Evolutionary conservation across 2,797 vertebrate genomes (phyloP).

Genomic region (Pseudochromis fuscus): DNA sequence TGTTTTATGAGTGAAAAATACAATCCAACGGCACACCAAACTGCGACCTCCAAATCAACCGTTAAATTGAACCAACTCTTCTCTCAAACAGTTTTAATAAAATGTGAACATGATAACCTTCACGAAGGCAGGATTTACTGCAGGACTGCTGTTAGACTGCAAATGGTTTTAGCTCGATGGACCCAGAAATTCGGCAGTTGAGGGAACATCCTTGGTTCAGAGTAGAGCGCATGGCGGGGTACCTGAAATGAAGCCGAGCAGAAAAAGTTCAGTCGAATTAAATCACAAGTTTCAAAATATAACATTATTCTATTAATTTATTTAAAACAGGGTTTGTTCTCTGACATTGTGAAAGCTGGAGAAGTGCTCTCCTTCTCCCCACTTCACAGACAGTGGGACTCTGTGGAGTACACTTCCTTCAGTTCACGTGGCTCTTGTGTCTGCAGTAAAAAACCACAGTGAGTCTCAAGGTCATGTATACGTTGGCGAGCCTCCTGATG

Average conservation of each 20-base stretch:
- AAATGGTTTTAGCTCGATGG: not conserved
- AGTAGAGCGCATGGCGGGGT: not conserved
- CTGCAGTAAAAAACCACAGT: slow-evolving; percentile 13
- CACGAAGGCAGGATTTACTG: not conserved
- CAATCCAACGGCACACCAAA: no score
- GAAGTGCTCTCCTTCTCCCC: not conserved
- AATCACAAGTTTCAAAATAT: not conserved
- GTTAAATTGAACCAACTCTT: not conserved
- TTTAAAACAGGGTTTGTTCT: not conserved
- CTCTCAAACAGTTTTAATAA: no score
- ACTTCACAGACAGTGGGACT: not conserved
- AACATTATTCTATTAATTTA: not conserved
- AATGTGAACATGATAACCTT: not conserved
- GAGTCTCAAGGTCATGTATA: slow-evolving; percentile 1
- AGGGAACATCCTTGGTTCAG: not conserved
- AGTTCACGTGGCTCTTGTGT: not conserved
- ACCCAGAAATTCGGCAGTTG: not conserved
- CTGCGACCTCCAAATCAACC: no score
- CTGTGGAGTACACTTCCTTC: not conserved
- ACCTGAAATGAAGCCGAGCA: slow-evolving; percentile 1
- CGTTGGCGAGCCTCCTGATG: not conserved
- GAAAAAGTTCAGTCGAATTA: slow-evolving; percentile 3
- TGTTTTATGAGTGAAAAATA: no score
- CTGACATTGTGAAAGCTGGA: not conserved
- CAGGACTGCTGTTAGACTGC: not conserved